Evolutionary conservation across 2,113 vertebrate species (phyloP).

Genomic region (Antennarius striatus): DNA sequence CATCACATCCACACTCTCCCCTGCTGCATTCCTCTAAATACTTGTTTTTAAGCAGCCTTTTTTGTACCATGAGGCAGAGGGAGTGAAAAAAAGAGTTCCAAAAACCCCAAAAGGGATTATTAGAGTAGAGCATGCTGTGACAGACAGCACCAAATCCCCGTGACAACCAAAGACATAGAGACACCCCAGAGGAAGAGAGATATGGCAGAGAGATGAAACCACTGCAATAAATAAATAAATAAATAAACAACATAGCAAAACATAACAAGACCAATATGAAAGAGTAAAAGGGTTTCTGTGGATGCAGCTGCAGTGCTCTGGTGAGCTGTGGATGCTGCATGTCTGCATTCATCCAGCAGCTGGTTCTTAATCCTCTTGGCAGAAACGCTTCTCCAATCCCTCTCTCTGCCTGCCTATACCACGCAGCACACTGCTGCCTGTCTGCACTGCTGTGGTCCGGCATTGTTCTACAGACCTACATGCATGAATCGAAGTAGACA

Average conservation of each 20-base stretch:
- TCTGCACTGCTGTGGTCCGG: conserved; percentile 40
- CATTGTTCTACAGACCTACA: background rate
- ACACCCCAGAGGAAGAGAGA: conserved; percentile 33
- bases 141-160: conserved; percentile 63
- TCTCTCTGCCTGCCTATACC: conserved; percentile 49
- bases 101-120: conserved; percentile 75
- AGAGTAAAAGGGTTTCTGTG: conserved; percentile 26
- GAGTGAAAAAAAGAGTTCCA: conserved; percentile 43
- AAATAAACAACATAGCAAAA: conserved; percentile 1
- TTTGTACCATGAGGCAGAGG: conserved; percentile 13
- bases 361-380: conserved; percentile 81
- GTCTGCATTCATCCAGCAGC: conserved; percentile 67
- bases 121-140: conserved; percentile 58
- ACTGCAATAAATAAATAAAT: background rate
- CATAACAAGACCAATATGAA: background rate
- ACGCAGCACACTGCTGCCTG: conserved; percentile 53
- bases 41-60: conserved; percentile 37
- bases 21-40: conserved; percentile 16
- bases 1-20: conserved; percentile 11
- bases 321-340: conserved; percentile 53
- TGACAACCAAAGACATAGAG: conserved; percentile 56
- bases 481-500: conserved; percentile 11
- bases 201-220: background rate
- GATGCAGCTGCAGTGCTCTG: conserved; percentile 24
- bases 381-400: conserved; percentile 73